phyloP scores from a whole-genome alignment of 2,797 vertebrate genomes.

The Poliocrania exsul region DNA sequence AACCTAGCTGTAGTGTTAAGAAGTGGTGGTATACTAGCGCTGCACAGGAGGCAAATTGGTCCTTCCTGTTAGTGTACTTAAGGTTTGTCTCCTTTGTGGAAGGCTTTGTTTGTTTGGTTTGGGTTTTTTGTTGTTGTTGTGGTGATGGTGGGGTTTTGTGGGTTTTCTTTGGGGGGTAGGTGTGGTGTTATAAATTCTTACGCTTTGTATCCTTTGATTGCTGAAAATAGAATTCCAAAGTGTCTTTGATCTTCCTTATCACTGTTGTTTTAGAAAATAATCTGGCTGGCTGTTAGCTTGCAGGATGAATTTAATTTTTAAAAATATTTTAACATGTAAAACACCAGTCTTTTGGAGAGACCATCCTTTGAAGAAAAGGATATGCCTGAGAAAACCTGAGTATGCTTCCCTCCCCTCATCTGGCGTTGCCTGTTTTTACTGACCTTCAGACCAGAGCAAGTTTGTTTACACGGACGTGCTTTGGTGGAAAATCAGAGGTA shows the following conservation, averaged over 20 bases:
- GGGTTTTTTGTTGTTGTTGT: not conserved
- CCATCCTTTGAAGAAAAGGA: not conserved
- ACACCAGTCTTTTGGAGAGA: not conserved
- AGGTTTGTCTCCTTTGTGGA: not conserved
- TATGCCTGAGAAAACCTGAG: not conserved
- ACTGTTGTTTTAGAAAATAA: not conserved
- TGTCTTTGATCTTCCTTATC: not conserved
- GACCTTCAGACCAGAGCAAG: not conserved
- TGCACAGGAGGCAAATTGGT: not conserved
- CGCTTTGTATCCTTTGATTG: not conserved
- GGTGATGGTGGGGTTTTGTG: not conserved
- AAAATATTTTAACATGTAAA: not conserved
- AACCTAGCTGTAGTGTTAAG: not conserved
- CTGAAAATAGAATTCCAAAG: not conserved
- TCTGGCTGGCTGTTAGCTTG: not conserved
- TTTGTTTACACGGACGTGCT: not conserved
- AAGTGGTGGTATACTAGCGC: not conserved
- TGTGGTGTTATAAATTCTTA: not conserved
- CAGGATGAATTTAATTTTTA: not conserved
- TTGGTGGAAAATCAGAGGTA: not conserved
- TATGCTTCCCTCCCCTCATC: not conserved
- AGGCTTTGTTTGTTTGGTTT: not conserved
- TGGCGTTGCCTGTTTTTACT: not conserved
- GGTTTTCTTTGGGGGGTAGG: accelerated
- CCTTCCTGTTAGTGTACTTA: not conserved